phyloP scores from a whole-genome alignment of 2,888 invertebrate species.

The Odiellus spinosus region DNA sequence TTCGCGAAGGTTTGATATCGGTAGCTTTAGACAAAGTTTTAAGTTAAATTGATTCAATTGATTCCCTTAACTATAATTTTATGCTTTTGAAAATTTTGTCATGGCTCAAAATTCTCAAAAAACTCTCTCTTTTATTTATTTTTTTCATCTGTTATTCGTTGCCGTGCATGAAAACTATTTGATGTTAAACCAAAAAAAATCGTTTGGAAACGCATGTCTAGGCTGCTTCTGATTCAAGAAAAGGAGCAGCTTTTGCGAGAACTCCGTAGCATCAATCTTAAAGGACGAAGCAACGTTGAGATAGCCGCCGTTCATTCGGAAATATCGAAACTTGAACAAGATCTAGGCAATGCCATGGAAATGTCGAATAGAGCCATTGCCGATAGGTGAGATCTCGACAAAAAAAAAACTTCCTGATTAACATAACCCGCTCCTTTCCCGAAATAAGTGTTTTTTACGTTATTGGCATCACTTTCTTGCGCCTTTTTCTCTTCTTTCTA shows the following conservation, averaged over 20 bases:
- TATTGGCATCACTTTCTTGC: neutral
- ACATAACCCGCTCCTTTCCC: too few species aligned
- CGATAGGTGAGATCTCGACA: slow-evolving; percentile 41
- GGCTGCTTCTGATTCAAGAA: slow-evolving; percentile 79
- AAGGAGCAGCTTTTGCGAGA: slow-evolving; percentile 86
- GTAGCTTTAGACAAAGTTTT: too few species aligned
- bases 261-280: slow-evolving; percentile 45
- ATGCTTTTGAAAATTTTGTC: too few species aligned
- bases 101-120: too few species aligned
- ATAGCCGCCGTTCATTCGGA: slow-evolving; percentile 68
- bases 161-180: too few species aligned
- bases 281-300: slow-evolving; percentile 63
- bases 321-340: slow-evolving; percentile 72
- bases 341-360: slow-evolving; percentile 77
- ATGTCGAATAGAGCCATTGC: slow-evolving; percentile 84
- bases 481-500: neutral
- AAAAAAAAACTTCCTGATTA: too few species aligned
- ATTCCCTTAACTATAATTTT: too few species aligned
- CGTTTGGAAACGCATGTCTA: slow-evolving; percentile 17
- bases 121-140: too few species aligned
- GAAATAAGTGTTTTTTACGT: too few species aligned
- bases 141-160: too few species aligned
- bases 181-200: too few species aligned
- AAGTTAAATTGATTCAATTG: too few species aligned
- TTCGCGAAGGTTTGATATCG: neutral